Evolutionary conservation across 2,797 vertebrate genomes (phyloP).

Genomic region (Austrolebias charrua): DNA sequence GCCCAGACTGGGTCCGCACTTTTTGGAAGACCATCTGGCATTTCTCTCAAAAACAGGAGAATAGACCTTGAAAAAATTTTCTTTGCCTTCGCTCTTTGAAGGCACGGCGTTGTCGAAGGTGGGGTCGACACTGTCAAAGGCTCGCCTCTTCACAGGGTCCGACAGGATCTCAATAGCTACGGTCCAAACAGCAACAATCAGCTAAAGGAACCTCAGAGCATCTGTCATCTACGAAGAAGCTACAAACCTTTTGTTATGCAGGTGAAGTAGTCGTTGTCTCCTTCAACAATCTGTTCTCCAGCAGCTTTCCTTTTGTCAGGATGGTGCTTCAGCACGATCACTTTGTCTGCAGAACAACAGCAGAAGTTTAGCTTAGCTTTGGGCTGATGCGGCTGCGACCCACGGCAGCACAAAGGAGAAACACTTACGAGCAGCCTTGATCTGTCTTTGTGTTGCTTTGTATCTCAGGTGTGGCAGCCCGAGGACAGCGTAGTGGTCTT

Average conservation of each 20-base stretch:
- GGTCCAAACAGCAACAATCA: neutral
- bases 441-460: conserved; percentile 96
- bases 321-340: conserved; percentile 97
- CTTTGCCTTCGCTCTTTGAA: conserved; percentile 93
- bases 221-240: neutral
- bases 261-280: conserved; percentile 92
- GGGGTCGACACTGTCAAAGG: conserved; percentile 97
- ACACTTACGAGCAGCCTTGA: conserved; percentile 98
- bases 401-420: neutral
- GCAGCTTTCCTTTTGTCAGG: conserved; percentile 98
- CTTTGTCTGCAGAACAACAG: conserved; percentile 85
- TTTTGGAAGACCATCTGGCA: conserved; percentile 94
- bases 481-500: conserved; percentile 97
- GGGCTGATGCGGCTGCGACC: neutral
- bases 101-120: conserved; percentile 94
- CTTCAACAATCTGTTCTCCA: conserved; percentile 95
- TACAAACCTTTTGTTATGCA: conserved; percentile 83
- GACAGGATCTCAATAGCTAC: conserved; percentile 94
- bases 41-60: conserved; percentile 92
- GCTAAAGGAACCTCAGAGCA: neutral
- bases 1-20: conserved; percentile 89
- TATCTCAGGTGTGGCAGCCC: conserved; percentile 90
- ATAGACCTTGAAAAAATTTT: conserved; percentile 93
- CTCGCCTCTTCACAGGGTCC: conserved; percentile 92
- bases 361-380: neutral